Evolutionary conservation across 2,113 vertebrate genomes (phyloP).

Genomic region (Physeter macrocephalus): DNA sequence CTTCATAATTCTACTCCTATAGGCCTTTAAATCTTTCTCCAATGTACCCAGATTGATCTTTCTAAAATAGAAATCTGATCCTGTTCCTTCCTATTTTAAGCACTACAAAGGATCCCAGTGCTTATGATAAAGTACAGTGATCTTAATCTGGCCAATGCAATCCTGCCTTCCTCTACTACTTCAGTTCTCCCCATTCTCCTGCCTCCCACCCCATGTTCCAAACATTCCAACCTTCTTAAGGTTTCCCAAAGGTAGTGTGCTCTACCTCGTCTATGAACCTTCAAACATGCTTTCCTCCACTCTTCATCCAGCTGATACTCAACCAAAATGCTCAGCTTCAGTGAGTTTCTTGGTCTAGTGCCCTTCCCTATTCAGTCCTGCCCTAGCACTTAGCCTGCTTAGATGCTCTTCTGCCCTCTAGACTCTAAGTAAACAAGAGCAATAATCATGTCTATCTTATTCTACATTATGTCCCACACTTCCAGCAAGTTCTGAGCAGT

Average conservation of each 20-base stretch:
- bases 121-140: not conserved
- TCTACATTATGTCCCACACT: not conserved
- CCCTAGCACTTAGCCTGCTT: not conserved
- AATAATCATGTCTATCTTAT: not conserved
- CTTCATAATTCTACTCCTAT: not conserved
- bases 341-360: not conserved
- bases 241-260: not conserved
- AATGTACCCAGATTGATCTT: not conserved
- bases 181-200: not conserved
- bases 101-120: not conserved
- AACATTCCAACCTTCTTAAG: not conserved
- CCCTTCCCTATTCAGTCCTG: not conserved
- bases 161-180: not conserved
- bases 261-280: not conserved
- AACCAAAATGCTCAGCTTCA: not conserved
- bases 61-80: not conserved
- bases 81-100: not conserved
- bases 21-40: not conserved
- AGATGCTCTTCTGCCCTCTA: not conserved
- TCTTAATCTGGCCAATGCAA: not conserved
- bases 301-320: not conserved
- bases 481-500: not conserved
- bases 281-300: not conserved
- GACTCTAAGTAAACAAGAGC: not conserved
- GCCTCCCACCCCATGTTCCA: not conserved